These are phyloP conservation scores for Thumatha senex DNA, from an alignment of 2,888 invertebrate species.

Conservation along the genomic window DNA sequence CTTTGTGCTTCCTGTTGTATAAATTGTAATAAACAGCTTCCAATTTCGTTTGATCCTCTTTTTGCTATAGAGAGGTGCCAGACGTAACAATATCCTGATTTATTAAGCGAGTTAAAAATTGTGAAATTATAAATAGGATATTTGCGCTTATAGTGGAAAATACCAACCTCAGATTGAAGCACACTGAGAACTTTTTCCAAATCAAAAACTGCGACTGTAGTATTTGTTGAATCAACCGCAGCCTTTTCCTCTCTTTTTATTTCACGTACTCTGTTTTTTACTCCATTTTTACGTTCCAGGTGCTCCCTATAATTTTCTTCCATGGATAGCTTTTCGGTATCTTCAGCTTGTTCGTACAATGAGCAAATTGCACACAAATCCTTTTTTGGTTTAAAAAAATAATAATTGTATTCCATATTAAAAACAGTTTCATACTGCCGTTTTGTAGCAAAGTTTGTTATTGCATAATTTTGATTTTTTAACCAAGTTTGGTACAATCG, in stretches of 20 bases:
- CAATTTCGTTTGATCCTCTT: constrained; percentile 25
- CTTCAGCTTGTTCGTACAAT: constrained; percentile 11
- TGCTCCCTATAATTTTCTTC: constrained; percentile 19
- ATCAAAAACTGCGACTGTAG: constrained; percentile 16
- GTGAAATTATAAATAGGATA: constrained; percentile 14
- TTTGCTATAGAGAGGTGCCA: constrained; percentile 30
- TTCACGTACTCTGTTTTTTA: constrained; percentile 28
- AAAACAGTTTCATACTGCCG: constrained; percentile 12
- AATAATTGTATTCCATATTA: constrained; percentile 8
- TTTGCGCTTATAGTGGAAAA: constrained; percentile 21
- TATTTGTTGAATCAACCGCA: constrained; percentile 10
- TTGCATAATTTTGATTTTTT: too few species aligned
- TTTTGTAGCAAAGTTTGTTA: not conserved
- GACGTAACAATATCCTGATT: constrained; percentile 21
- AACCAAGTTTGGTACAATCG: too few species aligned
- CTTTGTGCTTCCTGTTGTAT: constrained; percentile 1
- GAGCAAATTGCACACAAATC: constrained; percentile 9
- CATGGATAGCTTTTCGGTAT: constrained; percentile 16
- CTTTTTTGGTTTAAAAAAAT: too few species aligned
- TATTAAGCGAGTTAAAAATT: not conserved
- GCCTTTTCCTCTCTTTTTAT: constrained; percentile 32
- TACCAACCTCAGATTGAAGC: constrained; percentile 16
- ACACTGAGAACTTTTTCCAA: constrained; percentile 12
- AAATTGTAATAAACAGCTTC: not conserved
- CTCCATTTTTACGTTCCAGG: too few species aligned